Evolutionary conservation across 2,888 invertebrate species (phyloP), one percentile per base, ranked within the genome.

Genomic region (Geotrupes spiniger): DNA sequence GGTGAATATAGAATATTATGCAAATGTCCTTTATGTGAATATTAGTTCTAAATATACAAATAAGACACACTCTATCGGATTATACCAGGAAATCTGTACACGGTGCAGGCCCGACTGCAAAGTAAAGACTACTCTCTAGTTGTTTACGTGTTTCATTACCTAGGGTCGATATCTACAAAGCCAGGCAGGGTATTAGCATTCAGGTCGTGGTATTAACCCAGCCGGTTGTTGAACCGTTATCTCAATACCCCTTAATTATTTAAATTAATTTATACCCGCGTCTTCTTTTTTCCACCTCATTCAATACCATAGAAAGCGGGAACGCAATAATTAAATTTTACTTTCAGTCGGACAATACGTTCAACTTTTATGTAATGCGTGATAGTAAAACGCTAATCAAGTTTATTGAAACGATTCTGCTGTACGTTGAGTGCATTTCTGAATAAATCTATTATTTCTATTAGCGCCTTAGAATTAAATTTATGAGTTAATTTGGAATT

Each of bases 121-220:
- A 26, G 25, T 25, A 53, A 49, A 40, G 52, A 52, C 49, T 53
- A 50, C 39, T 49, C 46, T 37, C 47, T 37, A 29, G 52, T 54
- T 54, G 54, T 54, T 54, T 54, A 54, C 54, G 54, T 51, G 54
- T 54, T 54, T 54, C 54, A 54, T 54, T 54, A 52, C 50, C 46
- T 51, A 36, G 52, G 54, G 52, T 54, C 54, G 54, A 49, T 54
- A 52, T 52, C 49, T 52, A 38, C 41, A 52, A 37, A 42, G 54
- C 49, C 47, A 42, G 47, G 42, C 53, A 42, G 38, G 45, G 40
- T 52, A 54, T 54, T 54, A 54, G 50, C 50, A 54, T 54, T 54
- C 54, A 40, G 42, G 52, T 49, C 48, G 45, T 46, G 50, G 46
- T 49, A 49, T 49, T 52, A 54, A 46, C 49, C 49, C 54, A 47